Base-by-base conservation (phyloP, 2,797 vertebrate genomes). In the Centroberyx gerrardi region DNA sequence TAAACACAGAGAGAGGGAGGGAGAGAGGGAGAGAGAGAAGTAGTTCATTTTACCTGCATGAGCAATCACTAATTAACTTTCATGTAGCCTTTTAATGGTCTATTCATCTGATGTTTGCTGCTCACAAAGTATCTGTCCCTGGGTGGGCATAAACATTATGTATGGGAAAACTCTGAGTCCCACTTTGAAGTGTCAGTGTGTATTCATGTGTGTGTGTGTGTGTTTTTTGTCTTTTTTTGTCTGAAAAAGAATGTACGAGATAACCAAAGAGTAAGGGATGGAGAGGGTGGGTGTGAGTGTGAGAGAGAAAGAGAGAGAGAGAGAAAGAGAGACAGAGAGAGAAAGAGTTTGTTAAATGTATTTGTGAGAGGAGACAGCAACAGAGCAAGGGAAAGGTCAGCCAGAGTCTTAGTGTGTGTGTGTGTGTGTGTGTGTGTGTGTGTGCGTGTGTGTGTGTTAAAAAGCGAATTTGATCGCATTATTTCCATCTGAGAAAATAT, bases 11-110 rank as follows among this genome's bases (percentile, higher is more conserved):
- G 46, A 49, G 44, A 46, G 44, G 12, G 22, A 12, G 13, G 49
- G 4, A 53, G 33, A 22, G 36, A 46, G 36, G n/a, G 42, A 15
- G n/a, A 18, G 27, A n/a, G 46, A 15, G n/a, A 72, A 58, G 54
- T 9, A 44, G 51, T 1, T 72, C 38, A 55, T 83, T 72, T 65
- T 68, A 82, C 62, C 71, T 68, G 74, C 72, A 36, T 79, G 82
- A 86, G 18, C 72, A 76, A 77, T 70, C 82, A n/a, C 77, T 83
- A 71, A 90, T 89, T 76, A 81, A 82, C 68, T 69, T 77, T n/a
- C 67, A 74, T 72, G 81, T 54, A 17, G 52, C 48, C 40, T 56
- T 69, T 68, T 74, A 82, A 72, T n/a, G 51, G 63, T 69, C 58
- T 27, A 8, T 76, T 72, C 70, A 61, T 68, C 68, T 48, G 36